phyloP scores from a whole-genome alignment of 2,113 vertebrate species.

The Balaeniceps rex region DNA sequence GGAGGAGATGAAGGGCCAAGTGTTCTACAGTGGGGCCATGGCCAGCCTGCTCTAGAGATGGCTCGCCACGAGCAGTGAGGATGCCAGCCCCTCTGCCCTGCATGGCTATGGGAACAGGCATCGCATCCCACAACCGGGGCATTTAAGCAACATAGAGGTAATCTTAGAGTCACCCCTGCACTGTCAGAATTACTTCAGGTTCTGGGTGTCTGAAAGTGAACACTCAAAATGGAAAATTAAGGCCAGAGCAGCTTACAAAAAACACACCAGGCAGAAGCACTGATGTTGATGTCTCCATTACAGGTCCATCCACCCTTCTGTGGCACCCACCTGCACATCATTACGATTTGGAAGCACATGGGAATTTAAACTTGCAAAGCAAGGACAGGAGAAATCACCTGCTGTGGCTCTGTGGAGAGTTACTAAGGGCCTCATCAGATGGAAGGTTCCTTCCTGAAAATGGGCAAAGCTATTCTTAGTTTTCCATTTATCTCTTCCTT shows the following conservation, averaged over 20 bases:
- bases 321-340: not conserved
- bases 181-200: not conserved
- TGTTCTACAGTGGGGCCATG: too few species aligned
- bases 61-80: not conserved
- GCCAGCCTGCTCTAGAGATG: not conserved
- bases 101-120: not conserved
- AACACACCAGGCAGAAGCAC: not conserved
- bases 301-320: not conserved
- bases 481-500: slow-evolving; percentile 39
- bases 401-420: not conserved
- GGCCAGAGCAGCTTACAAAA: not conserved
- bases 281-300: not conserved
- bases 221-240: not conserved
- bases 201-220: not conserved
- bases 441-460: slow-evolving; percentile 18
- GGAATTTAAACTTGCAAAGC: not conserved
- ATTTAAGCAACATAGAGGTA: not conserved
- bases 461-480: slow-evolving; percentile 44
- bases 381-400: not conserved
- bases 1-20: not conserved
- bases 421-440: not conserved
- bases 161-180: not conserved
- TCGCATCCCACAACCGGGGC: not conserved
- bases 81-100: not conserved
- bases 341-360: not conserved